Evolutionary conservation across 2,888 invertebrate species (phyloP), one percentile per base, ranked within the genome.

Genomic region (Beris morrisii): DNA sequence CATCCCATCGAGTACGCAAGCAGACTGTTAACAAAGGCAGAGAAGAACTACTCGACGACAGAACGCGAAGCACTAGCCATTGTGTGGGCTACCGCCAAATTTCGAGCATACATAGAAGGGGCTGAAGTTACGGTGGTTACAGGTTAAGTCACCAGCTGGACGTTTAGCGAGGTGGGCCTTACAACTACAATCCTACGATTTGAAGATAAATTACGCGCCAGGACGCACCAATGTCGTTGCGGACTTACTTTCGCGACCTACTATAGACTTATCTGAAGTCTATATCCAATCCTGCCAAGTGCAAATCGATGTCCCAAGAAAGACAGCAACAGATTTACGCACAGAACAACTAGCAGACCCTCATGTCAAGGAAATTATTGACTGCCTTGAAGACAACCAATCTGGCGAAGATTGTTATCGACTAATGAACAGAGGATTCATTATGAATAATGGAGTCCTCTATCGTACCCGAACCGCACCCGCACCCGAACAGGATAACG

Each of bases 61-160:
- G 1, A 80, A 79, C 13, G 78, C 12, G 82, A 83, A 71, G 75
- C 73, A 0, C 67, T 77, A 6, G 70, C 11, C 75, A 69, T 71
- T 4, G 69, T 71, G 5, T 80, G 73, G 71, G 76, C 76, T 4
- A 69, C 79, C 0, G 54, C 72, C 5, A 79, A 80, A 67, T 82
- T 79, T 66, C 67, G 78, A 28, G 76, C 75, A 0, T 83, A 79
- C 67, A 69, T 83, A 0, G 78, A 79, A 59, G 76, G 77, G 81
- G 3, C 22, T 22, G 22, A 22, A 22, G 22, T 22, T 22, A 2
- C 22, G 22, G 22, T 22, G 22, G 22, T 52, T 73, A 22, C 22
- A 22, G 22, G 4, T 50, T 0, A 50, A 50, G 15, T 50, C 50
- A 13, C 50, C 50, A n/a, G 15, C 7, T 13, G 15, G 4, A 50